These are phyloP conservation scores for Eristalis arbustorum DNA, from an alignment of 2,888 invertebrate species.

Conservation along the genomic window DNA sequence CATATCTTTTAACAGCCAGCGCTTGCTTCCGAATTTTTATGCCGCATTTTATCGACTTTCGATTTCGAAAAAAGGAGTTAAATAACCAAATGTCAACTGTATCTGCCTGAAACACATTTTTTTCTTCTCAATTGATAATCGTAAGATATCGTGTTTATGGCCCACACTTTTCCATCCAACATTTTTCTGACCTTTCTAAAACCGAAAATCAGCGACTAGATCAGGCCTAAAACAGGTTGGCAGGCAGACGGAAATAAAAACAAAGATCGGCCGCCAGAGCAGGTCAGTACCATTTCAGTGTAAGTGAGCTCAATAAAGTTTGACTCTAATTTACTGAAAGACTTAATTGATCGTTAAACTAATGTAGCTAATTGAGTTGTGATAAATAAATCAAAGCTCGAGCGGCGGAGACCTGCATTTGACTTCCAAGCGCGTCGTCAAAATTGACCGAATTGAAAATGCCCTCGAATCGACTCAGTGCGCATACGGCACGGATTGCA, in stretches of 20 bases:
- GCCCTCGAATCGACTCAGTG: background rate
- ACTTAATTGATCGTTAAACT: background rate
- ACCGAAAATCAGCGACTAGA: background rate
- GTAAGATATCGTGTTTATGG: background rate
- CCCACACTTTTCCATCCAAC: background rate
- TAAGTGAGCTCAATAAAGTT: background rate
- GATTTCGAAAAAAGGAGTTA: background rate
- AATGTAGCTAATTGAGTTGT: background rate
- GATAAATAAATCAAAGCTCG: background rate
- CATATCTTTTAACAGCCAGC: background rate
- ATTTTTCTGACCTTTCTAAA: background rate
- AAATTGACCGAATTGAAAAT: background rate
- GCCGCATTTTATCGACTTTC: background rate
- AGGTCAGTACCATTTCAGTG: background rate
- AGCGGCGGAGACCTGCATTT: background rate
- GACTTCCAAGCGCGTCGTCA: no score
- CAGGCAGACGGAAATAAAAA: background rate
- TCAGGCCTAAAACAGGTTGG: background rate
- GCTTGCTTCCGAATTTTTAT: background rate
- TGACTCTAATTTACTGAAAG: background rate
- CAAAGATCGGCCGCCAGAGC: background rate
- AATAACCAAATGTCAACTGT: background rate
- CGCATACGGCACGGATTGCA: slow-evolving; percentile 13
- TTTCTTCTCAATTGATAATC: background rate
- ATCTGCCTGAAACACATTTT: background rate